Conservation (phyloP, 2,888 invertebrate species). For the Ectropis crepuscularia region DNA sequence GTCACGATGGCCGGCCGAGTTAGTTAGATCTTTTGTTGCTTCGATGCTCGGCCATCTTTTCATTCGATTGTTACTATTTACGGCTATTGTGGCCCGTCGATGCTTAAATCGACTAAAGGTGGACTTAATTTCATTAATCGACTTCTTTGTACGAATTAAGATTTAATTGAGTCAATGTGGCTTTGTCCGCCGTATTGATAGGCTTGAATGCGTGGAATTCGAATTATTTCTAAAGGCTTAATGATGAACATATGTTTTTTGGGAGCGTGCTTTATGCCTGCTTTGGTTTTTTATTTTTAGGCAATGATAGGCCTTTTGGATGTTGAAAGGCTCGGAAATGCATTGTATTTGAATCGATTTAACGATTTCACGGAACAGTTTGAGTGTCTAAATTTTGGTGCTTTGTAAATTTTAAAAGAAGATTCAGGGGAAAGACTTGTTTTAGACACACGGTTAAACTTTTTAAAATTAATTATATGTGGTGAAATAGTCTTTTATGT, state of each 20-base stretch:
- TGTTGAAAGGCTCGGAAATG: slow-evolving; percentile 27
- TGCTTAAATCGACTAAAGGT: slow-evolving; percentile 81
- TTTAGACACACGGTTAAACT: no score
- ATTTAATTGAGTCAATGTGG: slow-evolving; percentile 81
- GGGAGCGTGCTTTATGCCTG: slow-evolving; percentile 63
- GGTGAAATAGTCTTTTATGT: no score
- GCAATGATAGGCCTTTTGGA: slow-evolving; percentile 29
- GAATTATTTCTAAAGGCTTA: slow-evolving; percentile 70
- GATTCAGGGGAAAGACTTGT: not conserved
- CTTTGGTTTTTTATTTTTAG: slow-evolving; percentile 44
- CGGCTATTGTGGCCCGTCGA: slow-evolving; percentile 73
- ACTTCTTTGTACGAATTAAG: slow-evolving; percentile 82
- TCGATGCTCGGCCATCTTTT: slow-evolving; percentile 72
- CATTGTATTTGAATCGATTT: slow-evolving; percentile 23
- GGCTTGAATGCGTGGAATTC: slow-evolving; percentile 69
- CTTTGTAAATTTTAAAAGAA: not conserved
- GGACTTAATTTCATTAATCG: slow-evolving; percentile 85
- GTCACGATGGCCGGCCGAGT: slow-evolving; percentile 74
- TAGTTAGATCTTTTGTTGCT: slow-evolving; percentile 82
- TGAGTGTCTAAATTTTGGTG: not conserved
- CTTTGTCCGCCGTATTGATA: slow-evolving; percentile 61
- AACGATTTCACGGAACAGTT: slow-evolving; percentile 10
- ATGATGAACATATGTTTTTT: slow-evolving; percentile 73
- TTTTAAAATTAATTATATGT: no score
- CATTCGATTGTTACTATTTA: slow-evolving; percentile 82